Evolutionary conservation across 2,113 vertebrate genomes (phyloP), one percentile per base, ranked within the genome.

Genomic region (Tachycineta bicolor): DNA sequence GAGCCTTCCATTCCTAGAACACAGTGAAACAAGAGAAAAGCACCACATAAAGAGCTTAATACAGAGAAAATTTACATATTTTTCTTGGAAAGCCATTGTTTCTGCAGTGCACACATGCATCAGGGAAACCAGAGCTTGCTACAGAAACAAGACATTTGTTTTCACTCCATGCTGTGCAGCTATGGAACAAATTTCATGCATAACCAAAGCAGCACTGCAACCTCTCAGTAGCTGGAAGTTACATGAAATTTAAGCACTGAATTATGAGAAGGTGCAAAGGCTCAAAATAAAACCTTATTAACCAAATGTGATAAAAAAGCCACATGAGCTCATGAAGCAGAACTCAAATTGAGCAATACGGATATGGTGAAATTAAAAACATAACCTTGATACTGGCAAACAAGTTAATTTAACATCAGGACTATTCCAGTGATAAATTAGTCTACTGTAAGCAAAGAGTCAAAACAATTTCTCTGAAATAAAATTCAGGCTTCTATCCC

Each of bases 211-310:
- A 59, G 23, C n/a, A 37, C 23, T 33, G n/a, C 47, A 70, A 9
- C 34, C 14, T 77, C 39, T 43, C 37, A 63, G 81, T 14, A 34
- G 13, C 0, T 50, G 6, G 14, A 71, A 67, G 70, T 63, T 56
- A 58, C 6, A 12, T 17, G 47, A 70, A 59, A 81, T 86, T 63
- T 59, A 89, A 78, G 23, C 59, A 83, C 2, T 64, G n/a, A 80
- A 74, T 47, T 49, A 76, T 4, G 14, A 69, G 78, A 89, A 86
- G 55, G 26, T 63, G 17, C 52, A 78, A 67, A 71, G 52, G 34
- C 33, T 89, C 43, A 87, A 89, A 74, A 29, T 9, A 43, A 89
- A 85, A 70, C 31, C 44, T 43, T 89, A 34, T 13, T 87, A 95
- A 47, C 8, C 31, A 87, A 81, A 67, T 34, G 31, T 22, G 20